A percentile compares a stretch with the other conserved stretches of the same genome.
Evolutionary conservation across 2,797 vertebrate species (phyloP).

Genomic region (Schizopygopsis pylzovi): DNA sequence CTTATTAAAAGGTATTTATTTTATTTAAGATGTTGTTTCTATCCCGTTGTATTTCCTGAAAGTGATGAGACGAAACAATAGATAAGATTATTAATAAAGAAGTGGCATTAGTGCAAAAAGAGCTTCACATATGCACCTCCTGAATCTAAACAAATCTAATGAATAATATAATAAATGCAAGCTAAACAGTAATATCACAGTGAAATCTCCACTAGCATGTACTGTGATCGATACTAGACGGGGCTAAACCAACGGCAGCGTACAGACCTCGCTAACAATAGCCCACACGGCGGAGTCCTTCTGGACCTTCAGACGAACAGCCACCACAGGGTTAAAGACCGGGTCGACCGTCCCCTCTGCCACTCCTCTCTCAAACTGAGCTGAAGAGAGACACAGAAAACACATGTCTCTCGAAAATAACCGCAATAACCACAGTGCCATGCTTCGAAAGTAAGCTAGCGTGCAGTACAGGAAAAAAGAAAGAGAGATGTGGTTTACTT

Average conservation of each 20-base stretch:
- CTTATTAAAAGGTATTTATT: background rate
- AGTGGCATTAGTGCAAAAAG: background rate
- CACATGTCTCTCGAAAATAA: background rate
- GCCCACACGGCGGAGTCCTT: constrained; percentile 97
- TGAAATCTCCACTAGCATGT: background rate
- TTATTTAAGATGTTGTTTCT: background rate
- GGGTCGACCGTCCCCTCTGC: constrained; percentile 90
- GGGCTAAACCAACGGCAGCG: background rate
- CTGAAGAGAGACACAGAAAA: constrained; percentile 68
- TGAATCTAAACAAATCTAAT: background rate
- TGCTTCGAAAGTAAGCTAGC: background rate
- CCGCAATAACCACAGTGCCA: too few species aligned
- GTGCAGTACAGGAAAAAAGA: background rate
- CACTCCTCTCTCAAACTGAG: constrained; percentile 91
- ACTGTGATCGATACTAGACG: background rate
- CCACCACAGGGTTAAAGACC: constrained; percentile 88
- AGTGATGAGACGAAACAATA: background rate
- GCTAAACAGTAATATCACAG: background rate
- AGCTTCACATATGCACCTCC: background rate
- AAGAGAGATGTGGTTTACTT: background rate
- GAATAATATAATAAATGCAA: background rate
- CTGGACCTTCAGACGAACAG: constrained; percentile 89
- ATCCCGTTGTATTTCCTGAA: background rate
- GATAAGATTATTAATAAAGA: background rate
- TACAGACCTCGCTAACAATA: constrained; percentile 94